phyloP scores from a whole-genome alignment of 92 coral and sea anemone genomes.

The Porites rus region DNA sequence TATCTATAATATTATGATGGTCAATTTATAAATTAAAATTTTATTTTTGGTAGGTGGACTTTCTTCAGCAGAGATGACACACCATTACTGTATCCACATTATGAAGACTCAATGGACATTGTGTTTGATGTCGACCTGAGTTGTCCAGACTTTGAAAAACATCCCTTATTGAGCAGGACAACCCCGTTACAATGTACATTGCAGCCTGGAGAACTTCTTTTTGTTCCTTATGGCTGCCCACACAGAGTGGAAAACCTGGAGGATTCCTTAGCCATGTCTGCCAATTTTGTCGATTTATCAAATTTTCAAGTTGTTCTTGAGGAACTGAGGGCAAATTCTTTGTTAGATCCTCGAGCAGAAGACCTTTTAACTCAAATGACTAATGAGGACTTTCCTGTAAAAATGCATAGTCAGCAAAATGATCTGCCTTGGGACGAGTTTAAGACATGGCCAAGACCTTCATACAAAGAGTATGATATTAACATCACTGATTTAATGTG shows the following conservation, averaged over 20 bases:
- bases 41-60: constrained; percentile 53
- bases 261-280: constrained; percentile 68
- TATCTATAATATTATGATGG: no score
- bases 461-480: constrained; percentile 53
- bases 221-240: constrained; percentile 75
- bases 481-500: neutral
- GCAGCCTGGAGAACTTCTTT: constrained; percentile 74
- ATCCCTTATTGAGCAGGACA: constrained; percentile 64
- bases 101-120: constrained; percentile 68
- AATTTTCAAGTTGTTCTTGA: constrained; percentile 51
- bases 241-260: constrained; percentile 79
- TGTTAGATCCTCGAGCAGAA: constrained; percentile 56
- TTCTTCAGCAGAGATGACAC: constrained; percentile 62
- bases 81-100: constrained; percentile 75
- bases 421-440: constrained; percentile 63
- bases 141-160: constrained; percentile 65
- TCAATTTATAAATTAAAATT: no score
- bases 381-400: constrained; percentile 47
- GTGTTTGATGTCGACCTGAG: constrained; percentile 63
- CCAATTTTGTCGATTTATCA: constrained; percentile 71
- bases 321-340: constrained; percentile 50
- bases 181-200: constrained; percentile 63
- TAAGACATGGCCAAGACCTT: constrained; percentile 60
- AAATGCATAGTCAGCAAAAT: constrained; percentile 68
- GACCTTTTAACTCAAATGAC: constrained; percentile 54